These are phyloP conservation scores for Atractosteus spatula DNA, from an alignment of 2,113 vertebrate genomes.

Conservation along the genomic window DNA sequence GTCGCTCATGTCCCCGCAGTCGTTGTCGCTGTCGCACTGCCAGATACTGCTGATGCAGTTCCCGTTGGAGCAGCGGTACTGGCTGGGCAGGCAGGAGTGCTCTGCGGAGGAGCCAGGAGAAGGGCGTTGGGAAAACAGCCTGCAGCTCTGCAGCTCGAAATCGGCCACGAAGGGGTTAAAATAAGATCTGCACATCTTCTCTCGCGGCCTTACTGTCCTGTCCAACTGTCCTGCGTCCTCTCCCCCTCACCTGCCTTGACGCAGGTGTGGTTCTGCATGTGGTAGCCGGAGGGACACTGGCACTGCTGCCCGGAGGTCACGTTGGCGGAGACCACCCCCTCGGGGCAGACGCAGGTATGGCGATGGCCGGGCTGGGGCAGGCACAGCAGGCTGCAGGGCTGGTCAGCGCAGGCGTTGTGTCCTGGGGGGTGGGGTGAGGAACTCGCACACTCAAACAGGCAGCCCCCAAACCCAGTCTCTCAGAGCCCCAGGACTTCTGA, in stretches of 20 bases:
- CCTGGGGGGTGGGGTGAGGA: constrained; percentile 55
- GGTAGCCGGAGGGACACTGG: constrained; percentile 81
- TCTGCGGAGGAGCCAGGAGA: constrained; percentile 37
- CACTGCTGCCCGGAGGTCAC: constrained; percentile 79
- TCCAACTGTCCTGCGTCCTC: neutral
- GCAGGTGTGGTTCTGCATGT: constrained; percentile 76
- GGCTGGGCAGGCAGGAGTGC: constrained; percentile 84
- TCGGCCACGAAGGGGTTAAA: too few species aligned
- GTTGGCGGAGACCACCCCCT: constrained; percentile 65
- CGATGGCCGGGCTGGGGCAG: constrained; percentile 78
- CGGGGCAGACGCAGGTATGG: constrained; percentile 83
- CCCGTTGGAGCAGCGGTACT: constrained; percentile 91
- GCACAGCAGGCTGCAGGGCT: constrained; percentile 87
- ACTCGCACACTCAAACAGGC: neutral
- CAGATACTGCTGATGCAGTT: constrained; percentile 97
- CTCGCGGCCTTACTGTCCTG: too few species aligned
- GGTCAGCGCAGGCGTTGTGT: constrained; percentile 77
- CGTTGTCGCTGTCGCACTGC: constrained; percentile 95
- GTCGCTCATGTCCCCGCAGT: constrained; percentile 97
- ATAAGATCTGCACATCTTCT: too few species aligned
- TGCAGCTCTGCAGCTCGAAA: neutral
- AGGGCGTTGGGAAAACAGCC: neutral
- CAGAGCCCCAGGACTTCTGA: neutral
- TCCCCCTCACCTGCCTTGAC: constrained; percentile 73
- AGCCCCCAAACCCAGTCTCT: too few species aligned